Base-by-base conservation (phyloP, 2,113 vertebrate genomes). In the Misgurnus anguillicaudatus region DNA sequence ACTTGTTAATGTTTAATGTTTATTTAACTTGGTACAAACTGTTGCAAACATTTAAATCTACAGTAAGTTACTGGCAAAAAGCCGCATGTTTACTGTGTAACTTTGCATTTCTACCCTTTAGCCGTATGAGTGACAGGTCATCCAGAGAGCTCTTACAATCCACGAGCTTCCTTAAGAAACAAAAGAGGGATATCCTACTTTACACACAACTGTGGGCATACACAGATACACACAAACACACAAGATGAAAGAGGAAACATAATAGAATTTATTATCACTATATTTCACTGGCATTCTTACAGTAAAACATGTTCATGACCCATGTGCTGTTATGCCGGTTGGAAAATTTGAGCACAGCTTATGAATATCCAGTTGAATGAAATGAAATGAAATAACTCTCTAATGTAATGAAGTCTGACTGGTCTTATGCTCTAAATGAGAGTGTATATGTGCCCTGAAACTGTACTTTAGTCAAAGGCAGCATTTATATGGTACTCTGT, bases 161-260 rank as follows among this genome's bases (percentile, higher is more conserved):
- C 84, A 83, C 82, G 84, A 86, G 87, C 86, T 92, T 92, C 92
- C 92, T 92, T 86, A 77, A 87, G 83, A 89, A 88, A 93, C 92
- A 93, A 92, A 93, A 86, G 75, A 89, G 85, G 91, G 91, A 93
- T 91, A 92, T 93, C 92, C 92, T 92, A 80, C 85, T 78, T 82
- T 87, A 85, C 85, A 86, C 87, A 88, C 88, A 89, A 57, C 1
- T 57, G 17, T 57, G 53, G 53, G 17, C 53, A 57, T 79, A 81
- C 63, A 75, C 57, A 81, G n/a, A 62, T 65, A 76, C 48, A 53
- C 68, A 61, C 38, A 17, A 58, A 81, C 41, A 78, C 55, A 63
- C 31, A 69, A 19, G 17, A 19, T 36, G 16, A 55, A 11, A 6
- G 58, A 69, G 3, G 24, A n/a, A 82, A 45, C 77, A 55, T 47